phyloP scores from a whole-genome alignment of 2,888 invertebrate species.

The Cepaea hortensis region DNA sequence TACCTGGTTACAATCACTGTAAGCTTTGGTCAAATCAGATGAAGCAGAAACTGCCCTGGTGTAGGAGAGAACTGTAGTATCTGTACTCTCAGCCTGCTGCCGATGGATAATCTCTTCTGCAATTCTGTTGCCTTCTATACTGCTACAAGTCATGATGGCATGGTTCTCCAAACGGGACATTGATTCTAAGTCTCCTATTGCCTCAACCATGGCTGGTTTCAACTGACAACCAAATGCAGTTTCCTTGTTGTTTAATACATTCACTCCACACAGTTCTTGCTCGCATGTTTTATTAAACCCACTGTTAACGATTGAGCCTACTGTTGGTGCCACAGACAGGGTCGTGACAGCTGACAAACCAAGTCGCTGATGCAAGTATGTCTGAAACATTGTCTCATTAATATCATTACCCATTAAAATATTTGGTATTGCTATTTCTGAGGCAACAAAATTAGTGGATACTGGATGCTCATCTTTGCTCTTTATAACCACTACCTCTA shows the following conservation, averaged over 20 bases:
- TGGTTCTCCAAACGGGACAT: neutral
- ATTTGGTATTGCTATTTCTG: neutral
- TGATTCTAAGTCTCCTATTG: neutral
- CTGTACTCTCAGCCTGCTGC: neutral
- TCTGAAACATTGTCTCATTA: neutral
- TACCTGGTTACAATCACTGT: neutral
- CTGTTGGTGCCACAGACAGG: conserved; percentile 3
- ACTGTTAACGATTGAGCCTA: neutral
- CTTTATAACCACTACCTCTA: conserved; percentile 25
- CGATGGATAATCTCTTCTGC: neutral
- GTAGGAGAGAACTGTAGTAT: neutral
- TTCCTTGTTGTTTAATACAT: neutral
- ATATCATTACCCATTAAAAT: neutral
- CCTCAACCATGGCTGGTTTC: neutral
- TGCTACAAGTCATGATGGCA: neutral
- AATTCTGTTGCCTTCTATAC: neutral
- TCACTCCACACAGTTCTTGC: conserved; percentile 12
- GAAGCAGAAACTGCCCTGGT: neutral
- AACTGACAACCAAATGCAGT: neutral
- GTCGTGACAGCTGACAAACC: neutral
- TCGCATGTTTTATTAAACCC: neutral
- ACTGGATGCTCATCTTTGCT: neutral
- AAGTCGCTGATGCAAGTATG: neutral
- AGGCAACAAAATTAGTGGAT: neutral
- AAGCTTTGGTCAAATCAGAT: neutral